Evolutionary conservation across 2,888 invertebrate genomes (phyloP).

Genomic region (Eupithecia subumbrata): DNA sequence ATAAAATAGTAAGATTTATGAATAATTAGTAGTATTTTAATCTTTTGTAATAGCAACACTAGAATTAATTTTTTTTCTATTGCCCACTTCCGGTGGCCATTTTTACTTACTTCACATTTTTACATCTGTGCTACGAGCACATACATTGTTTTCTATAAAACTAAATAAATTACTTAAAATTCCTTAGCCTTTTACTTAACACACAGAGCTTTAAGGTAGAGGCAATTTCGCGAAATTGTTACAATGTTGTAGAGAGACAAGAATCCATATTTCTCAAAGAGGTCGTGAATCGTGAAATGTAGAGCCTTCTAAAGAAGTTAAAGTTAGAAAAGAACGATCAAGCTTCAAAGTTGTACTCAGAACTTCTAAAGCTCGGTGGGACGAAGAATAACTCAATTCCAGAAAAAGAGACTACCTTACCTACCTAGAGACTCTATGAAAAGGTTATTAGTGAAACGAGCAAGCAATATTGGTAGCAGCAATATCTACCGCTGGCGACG

Average conservation of each 20-base stretch:
- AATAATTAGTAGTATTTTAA: too few species aligned
- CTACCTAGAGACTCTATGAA: neutral
- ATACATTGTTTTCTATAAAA: too few species aligned
- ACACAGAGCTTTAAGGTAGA: conserved; percentile 56
- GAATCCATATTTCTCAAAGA: conserved; percentile 10
- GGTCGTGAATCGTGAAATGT: conserved; percentile 9
- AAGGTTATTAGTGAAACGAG: neutral
- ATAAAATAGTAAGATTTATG: too few species aligned
- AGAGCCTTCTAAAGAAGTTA: conserved; percentile 13
- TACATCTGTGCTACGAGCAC: too few species aligned
- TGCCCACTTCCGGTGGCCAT: too few species aligned
- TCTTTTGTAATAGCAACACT: too few species aligned
- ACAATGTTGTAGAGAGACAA: conserved; percentile 19
- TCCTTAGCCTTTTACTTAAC: too few species aligned
- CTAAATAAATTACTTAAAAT: too few species aligned
- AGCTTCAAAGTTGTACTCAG: conserved; percentile 4
- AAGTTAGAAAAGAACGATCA: conserved; percentile 9
- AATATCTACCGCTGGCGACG: conserved; percentile 37
- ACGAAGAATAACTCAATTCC: conserved; percentile 3
- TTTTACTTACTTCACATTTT: too few species aligned
- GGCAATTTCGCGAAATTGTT: conserved; percentile 51
- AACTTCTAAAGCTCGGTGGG: conserved; percentile 18
- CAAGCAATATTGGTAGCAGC: conserved; percentile 31
- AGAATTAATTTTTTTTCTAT: too few species aligned
- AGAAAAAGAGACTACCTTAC: neutral